A percentile compares a stretch with the other conserved stretches of the same genome.
Evolutionary conservation across 2,113 vertebrate species (phyloP).

Genomic region (cattle (Bos taurus)): DNA sequence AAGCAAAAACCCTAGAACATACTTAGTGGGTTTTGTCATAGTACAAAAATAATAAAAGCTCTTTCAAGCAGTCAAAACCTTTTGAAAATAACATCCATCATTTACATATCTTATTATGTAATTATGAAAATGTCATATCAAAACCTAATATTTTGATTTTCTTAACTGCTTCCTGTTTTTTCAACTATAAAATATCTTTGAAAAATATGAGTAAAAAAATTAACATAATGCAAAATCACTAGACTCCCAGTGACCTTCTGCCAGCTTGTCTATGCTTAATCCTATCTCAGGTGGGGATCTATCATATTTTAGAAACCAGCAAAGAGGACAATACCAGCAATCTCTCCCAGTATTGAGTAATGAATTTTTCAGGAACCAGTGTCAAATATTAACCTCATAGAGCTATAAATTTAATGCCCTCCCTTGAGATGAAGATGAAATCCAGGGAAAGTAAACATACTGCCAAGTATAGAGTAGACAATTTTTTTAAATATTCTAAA

Average conservation of each 20-base stretch:
- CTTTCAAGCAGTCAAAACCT: not conserved
- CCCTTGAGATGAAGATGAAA: not conserved
- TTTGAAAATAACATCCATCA: not conserved
- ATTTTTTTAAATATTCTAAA: not conserved
- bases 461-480: not conserved
- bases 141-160: slow-evolving; percentile 31
- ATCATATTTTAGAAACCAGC: not conserved
- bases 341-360: not conserved
- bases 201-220: not conserved
- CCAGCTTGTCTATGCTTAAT: not conserved
- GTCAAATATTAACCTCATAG: slow-evolving; percentile 16
- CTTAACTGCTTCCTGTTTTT: not conserved
- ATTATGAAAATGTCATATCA: not conserved
- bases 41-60: not conserved
- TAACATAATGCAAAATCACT: not conserved
- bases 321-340: not conserved
- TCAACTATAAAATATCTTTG: not conserved
- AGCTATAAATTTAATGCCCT: not conserved
- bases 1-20: not conserved
- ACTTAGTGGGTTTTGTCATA: not conserved
- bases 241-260: not conserved
- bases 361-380: not conserved
- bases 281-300: not conserved
- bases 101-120: not conserved
- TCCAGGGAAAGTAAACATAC: not conserved